phyloP scores from a whole-genome alignment of 2,888 invertebrate genomes.

The Brenthis hecate region DNA sequence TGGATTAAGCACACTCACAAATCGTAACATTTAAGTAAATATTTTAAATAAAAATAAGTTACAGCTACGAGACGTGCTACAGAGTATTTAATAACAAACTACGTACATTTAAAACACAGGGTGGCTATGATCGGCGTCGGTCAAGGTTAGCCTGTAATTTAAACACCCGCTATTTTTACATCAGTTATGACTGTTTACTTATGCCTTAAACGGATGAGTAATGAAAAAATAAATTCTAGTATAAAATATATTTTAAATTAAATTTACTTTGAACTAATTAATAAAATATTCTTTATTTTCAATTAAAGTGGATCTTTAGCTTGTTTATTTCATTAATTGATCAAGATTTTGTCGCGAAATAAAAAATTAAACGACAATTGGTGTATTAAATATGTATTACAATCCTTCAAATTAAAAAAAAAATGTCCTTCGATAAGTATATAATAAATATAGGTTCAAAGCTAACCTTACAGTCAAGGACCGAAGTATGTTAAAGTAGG shows the following conservation, averaged over 20 bases:
- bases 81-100: constrained; percentile 1
- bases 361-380: too few species aligned
- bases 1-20: too few species aligned
- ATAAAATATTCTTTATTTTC: too few species aligned
- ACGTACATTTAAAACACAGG: constrained; percentile 6
- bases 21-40: too few species aligned
- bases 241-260: neutral
- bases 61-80: too few species aligned
- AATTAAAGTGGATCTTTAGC: too few species aligned
- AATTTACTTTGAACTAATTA: too few species aligned
- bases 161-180: constrained; percentile 17
- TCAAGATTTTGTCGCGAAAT: too few species aligned
- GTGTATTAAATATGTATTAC: neutral
- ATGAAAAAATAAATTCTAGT: neutral
- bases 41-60: neutral
- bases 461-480: constrained; percentile 2
- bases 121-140: constrained; percentile 12
- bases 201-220: neutral
- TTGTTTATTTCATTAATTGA: too few species aligned
- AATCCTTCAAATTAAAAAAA: too few species aligned
- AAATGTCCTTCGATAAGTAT: neutral
- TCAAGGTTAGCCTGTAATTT: constrained; percentile 14
- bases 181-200: constrained; percentile 10
- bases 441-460: neutral
- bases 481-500: neutral